phyloP scores from a whole-genome alignment of 2,113 vertebrate species.

The Falco punctatus region DNA sequence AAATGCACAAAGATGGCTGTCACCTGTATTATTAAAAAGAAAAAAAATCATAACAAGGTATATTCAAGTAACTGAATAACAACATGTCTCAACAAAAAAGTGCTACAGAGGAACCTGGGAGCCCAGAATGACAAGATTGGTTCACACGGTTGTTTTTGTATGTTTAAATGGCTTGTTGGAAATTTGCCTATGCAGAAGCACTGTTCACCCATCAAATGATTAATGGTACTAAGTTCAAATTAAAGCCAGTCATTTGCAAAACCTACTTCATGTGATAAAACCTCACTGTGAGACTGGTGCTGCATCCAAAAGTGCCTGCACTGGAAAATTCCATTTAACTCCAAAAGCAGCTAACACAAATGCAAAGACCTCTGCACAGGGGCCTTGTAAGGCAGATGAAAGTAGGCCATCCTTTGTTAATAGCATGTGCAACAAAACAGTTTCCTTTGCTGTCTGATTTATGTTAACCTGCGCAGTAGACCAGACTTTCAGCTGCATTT shows the following conservation, averaged over 20 bases:
- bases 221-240: background rate
- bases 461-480: background rate
- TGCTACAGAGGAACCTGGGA: background rate
- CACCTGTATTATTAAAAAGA: background rate
- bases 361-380: background rate
- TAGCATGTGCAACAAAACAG: background rate
- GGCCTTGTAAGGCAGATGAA: background rate
- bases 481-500: background rate
- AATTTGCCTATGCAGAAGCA: background rate
- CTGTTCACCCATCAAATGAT: background rate
- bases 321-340: background rate
- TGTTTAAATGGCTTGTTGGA: background rate
- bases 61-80: background rate
- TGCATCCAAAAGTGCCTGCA: background rate
- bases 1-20: background rate
- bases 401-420: background rate
- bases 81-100: background rate
- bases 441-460: background rate
- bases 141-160: background rate
- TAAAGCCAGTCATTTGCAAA: conserved; percentile 13
- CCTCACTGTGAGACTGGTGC: background rate
- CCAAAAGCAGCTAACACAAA: background rate
- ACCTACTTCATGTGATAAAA: background rate
- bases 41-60: background rate
- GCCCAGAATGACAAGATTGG: background rate